Percentiles rank a stretch among this genome's conserved stretches.
phyloP scores from a whole-genome alignment of 2,113 vertebrate genomes.

The Diadophis punctatus region DNA sequence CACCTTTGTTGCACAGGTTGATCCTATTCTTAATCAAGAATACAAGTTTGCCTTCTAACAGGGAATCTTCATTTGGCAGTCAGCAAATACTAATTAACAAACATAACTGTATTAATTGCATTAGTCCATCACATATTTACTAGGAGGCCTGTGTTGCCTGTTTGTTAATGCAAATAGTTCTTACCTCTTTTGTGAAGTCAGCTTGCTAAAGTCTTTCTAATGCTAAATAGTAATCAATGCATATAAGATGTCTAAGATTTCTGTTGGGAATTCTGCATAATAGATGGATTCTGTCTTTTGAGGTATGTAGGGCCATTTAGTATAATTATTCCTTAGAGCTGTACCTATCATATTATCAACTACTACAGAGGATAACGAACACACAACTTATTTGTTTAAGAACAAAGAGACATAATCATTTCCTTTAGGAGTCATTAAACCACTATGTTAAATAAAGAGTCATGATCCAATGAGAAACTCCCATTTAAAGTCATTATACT shows the following conservation, averaged over 20 bases:
- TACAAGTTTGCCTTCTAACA: conserved; percentile 71
- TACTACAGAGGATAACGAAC: conserved; percentile 65
- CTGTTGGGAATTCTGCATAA: conserved; percentile 77
- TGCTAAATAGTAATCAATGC: conserved; percentile 75
- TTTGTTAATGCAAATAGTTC: conserved; percentile 72
- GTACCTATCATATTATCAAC: conserved; percentile 71
- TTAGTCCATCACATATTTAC: conserved; percentile 70
- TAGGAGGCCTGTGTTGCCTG: conserved; percentile 67
- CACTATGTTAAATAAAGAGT: conserved; percentile 61
- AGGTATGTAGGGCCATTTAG: conserved; percentile 68
- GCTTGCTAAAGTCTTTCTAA: conserved; percentile 70
- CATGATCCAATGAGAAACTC: conserved; percentile 59
- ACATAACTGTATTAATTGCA: conserved; percentile 79
- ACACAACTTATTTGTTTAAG: conserved; percentile 71
- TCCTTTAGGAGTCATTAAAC: conserved; percentile 68
- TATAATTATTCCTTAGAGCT: conserved; percentile 73
- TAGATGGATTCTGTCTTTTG: conserved; percentile 71
- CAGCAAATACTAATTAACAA: conserved; percentile 78
- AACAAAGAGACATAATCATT: conserved; percentile 68
- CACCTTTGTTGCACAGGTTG: conserved; percentile 66
- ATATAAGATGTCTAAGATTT: conserved; percentile 75
- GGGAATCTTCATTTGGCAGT: conserved; percentile 72
- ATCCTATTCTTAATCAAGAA: conserved; percentile 72
- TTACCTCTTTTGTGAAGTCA: conserved; percentile 65
- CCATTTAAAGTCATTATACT: conserved; percentile 58